Evolutionary conservation across 1,140 invertebrate species (phyloP), one percentile per base, ranked within the genome.

Genomic region (Trinorchestia longiramus): DNA sequence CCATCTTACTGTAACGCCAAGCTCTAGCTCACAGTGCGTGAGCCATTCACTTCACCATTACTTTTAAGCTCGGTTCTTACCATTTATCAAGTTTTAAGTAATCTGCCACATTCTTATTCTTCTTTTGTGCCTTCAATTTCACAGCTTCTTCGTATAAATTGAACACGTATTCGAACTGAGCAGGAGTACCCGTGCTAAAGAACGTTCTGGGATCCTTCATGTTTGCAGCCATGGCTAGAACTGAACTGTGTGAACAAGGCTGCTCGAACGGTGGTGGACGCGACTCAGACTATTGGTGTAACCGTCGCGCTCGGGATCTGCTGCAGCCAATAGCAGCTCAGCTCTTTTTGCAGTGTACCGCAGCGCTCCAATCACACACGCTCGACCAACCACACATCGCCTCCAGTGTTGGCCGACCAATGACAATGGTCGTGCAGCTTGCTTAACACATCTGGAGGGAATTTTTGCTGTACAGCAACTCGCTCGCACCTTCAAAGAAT

Each of bases 101-200:
- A 96, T 97, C 97, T 96, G 97, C 97, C 19, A 97, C 97, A 97
- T 97, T 97, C 96, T 97, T 97, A 92, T 97, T 97, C 96, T 97
- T 97, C 95, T 97, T 96, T 87, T 96, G 95, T 40, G 97, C 97
- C 96, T 97, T 97, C 96, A 97, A 95, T 96, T 96, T 97, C 4
- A 97, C 96, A 92, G 97, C 97, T 87, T 97, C 97, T 95, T 97
- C 97, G 96, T 97, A 97, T 43, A 97, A 96, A 44, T 96, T 96
- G 43, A 97, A 96, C 43, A 97, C 97, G 96, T 96, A 97, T 43
- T 96, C 96, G 97, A 97, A 97, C 95, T 97, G 97, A 91, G 96
- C 96, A 57, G 97, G 96, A 42, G 97, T 97, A 42, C 96, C 97
- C 96, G 97, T 97, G 53, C 96, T 96, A 96, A 97, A 97, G 97